Conservation (phyloP, 1,140 invertebrate species). For the Drosophila melanica region DNA sequence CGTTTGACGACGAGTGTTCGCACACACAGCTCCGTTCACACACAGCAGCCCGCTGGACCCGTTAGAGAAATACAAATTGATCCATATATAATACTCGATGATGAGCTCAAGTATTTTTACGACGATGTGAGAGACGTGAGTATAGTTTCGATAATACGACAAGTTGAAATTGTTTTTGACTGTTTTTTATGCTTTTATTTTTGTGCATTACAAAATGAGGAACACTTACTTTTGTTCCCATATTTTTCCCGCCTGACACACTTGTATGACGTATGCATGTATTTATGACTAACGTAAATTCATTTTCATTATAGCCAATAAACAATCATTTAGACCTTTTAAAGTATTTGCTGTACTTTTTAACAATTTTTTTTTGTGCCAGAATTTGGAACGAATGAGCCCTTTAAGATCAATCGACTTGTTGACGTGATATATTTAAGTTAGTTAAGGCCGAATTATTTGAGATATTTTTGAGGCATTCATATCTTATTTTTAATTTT, state of each 20-base stretch:
- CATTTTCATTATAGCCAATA: neutral
- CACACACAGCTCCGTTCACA: conserved; percentile 87
- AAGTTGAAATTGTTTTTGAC: neutral
- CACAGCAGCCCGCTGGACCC: conserved; percentile 89
- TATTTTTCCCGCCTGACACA: neutral
- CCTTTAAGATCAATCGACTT: neutral
- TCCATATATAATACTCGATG: conserved; percentile 92
- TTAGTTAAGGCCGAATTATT: neutral
- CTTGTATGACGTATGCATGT: neutral
- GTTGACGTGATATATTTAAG: neutral
- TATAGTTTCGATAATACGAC: conserved; percentile 15
- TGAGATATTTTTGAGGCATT: neutral
- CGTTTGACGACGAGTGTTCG: conserved; percentile 41
- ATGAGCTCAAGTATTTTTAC: conserved; percentile 92
- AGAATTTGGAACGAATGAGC: too few relatives aligned
- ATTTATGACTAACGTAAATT: neutral
- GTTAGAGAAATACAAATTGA: conserved; percentile 91
- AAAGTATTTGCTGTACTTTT: neutral
- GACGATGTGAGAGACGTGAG: conserved; percentile 92
- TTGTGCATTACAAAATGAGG: neutral
- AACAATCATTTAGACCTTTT: neutral
- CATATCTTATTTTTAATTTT: conserved; percentile 5
- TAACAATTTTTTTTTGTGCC: neutral
- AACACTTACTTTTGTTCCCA: neutral
- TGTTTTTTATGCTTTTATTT: too few relatives aligned